Conservation (phyloP, 2,113 vertebrate species). For the Phaethornis superciliosus region DNA sequence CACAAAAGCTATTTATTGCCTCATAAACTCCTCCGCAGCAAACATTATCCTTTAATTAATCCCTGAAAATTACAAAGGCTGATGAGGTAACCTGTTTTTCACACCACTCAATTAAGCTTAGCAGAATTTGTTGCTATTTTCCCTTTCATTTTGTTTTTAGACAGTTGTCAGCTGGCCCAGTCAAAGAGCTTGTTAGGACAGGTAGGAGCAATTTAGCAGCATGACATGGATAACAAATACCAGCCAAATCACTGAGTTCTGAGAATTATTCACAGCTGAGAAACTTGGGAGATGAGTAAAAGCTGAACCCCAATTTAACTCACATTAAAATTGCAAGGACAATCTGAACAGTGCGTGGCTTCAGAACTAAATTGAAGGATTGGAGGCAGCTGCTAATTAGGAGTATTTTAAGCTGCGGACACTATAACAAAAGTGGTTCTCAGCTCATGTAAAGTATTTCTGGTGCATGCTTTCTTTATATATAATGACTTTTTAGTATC, state of each 20-base stretch:
- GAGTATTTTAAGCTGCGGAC: background rate
- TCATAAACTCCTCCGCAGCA: conserved; percentile 37
- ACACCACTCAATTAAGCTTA: background rate
- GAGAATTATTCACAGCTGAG: conserved; percentile 1
- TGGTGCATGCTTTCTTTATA: background rate
- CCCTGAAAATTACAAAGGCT: conserved; percentile 22
- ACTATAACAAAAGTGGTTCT: background rate
- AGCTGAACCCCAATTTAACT: conserved; percentile 18
- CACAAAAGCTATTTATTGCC: conserved; percentile 54
- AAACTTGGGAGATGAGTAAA: background rate
- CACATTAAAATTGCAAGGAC: background rate
- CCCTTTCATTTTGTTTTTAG: conserved; percentile 6
- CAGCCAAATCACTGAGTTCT: background rate
- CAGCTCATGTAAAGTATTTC: background rate
- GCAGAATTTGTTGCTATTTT: conserved; percentile 9
- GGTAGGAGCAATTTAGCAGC: background rate
- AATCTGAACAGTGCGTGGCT: background rate
- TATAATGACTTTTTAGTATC: background rate
- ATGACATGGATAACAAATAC: background rate
- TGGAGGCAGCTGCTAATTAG: background rate
- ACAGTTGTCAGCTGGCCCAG: background rate
- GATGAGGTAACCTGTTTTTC: conserved; percentile 26
- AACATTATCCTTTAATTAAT: conserved; percentile 64
- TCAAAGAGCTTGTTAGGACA: background rate
- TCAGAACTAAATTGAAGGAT: conserved; percentile 22